A percentile compares a stretch with the other conserved stretches of the same genome.
Conservation (phyloP, 2,113 vertebrate species). For the Petroica traversi region DNA sequence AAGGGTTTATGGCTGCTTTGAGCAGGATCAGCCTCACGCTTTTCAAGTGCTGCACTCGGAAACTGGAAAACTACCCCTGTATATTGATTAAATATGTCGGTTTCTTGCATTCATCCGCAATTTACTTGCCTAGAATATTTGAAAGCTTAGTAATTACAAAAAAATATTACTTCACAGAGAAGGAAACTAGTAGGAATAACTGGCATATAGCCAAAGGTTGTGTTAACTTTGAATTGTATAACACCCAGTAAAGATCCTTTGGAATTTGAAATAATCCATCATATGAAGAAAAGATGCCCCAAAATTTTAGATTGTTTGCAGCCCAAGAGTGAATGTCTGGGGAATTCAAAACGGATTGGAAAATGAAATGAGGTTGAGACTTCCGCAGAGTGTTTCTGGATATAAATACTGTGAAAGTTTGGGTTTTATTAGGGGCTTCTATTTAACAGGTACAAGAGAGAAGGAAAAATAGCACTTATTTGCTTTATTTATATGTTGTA, state of each 20-base stretch:
- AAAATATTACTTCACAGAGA: background rate
- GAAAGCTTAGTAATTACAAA: background rate
- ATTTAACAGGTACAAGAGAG: background rate
- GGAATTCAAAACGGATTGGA: background rate
- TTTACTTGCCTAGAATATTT: background rate
- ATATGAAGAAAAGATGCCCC: background rate
- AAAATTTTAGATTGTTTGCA: background rate
- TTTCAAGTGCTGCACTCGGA: background rate
- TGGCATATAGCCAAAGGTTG: background rate
- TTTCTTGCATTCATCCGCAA: background rate
- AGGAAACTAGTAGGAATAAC: background rate
- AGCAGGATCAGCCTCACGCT: background rate
- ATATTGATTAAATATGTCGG: background rate
- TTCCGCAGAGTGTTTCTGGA: background rate
- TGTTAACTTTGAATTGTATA: background rate
- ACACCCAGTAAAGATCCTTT: background rate
- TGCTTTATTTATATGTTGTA: background rate
- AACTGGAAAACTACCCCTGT: background rate
- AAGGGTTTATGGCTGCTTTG: background rate
- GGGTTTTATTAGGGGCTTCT: background rate
- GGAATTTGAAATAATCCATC: background rate
- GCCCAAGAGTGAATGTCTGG: background rate
- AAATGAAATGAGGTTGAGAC: background rate
- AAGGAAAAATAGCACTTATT: background rate
- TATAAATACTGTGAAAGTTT: background rate